phyloP scores from a whole-genome alignment of 2,113 vertebrate species.

The Triplophysa dalaica region DNA sequence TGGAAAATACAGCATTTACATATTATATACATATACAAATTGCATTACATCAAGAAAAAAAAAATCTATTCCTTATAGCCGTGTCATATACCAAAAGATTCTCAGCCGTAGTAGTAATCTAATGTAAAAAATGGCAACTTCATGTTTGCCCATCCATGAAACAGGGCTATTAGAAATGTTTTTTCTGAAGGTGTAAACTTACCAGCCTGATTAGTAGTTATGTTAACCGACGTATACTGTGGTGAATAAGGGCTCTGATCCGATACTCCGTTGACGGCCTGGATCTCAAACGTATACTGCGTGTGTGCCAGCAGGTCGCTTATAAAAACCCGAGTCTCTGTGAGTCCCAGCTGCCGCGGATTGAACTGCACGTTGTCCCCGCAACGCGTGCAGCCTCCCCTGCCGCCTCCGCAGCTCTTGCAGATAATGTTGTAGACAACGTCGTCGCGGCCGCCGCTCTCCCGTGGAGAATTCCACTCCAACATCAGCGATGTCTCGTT shows the following conservation, averaged over 20 bases:
- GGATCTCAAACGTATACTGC: constrained; percentile 97
- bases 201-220: constrained; percentile 99
- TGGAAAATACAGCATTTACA: no score
- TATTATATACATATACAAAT: no score
- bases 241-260: constrained; percentile 98
- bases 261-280: constrained; percentile 94
- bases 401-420: constrained; percentile 90
- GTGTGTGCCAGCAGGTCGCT: constrained; percentile 96
- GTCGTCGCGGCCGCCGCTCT: constrained; percentile 89
- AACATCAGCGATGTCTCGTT: constrained; percentile 97
- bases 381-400: constrained; percentile 90
- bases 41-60: no score
- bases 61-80: no score
- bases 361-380: constrained; percentile 96
- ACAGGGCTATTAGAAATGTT: no score
- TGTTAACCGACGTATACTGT: constrained; percentile 92
- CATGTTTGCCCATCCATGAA: no score
- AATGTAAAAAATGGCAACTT: no score
- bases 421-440: constrained; percentile 98
- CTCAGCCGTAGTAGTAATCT: no score
- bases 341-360: constrained; percentile 93
- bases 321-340: constrained; percentile 88
- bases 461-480: constrained; percentile 87
- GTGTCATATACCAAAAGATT: no score
- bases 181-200: constrained; percentile 59